phyloP scores from a whole-genome alignment of 1,140 invertebrate species.

The Antheraea pernyi region DNA sequence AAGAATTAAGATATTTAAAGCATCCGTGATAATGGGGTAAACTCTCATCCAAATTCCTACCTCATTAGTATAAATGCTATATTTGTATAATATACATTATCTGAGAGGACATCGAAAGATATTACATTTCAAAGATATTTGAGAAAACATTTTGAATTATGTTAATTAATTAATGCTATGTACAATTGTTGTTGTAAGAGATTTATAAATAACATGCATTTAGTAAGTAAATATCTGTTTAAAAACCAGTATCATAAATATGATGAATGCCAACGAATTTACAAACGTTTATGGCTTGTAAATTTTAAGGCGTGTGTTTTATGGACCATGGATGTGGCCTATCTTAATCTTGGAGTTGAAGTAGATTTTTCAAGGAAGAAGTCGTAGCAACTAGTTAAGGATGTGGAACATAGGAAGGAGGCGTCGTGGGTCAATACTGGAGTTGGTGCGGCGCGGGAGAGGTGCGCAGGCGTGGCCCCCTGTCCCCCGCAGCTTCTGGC shows the following conservation, averaged over 20 bases:
- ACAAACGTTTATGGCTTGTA: background rate
- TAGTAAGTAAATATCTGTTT: background rate
- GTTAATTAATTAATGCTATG: no score
- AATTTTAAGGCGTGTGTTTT: constrained; percentile 17
- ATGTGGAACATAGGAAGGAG: constrained; percentile 75
- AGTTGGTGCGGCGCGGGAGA: constrained; percentile 65
- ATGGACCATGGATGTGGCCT: constrained; percentile 50
- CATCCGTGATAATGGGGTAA: no score
- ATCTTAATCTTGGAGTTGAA: constrained; percentile 58
- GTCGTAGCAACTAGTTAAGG: constrained; percentile 73
- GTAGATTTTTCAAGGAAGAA: constrained; percentile 72
- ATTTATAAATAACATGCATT: no score
- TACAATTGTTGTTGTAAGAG: no score
- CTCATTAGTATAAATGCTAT: no score
- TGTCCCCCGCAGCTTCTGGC: constrained; percentile 44
- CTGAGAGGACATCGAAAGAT: no score
- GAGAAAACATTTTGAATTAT: no score
- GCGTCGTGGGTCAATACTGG: constrained; percentile 77
- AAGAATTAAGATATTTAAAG: no score
- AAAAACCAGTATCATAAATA: background rate
- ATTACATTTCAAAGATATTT: no score
- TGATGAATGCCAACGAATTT: background rate
- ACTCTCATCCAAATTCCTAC: no score
- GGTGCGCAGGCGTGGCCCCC: constrained; percentile 59
- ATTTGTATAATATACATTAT: no score